These are phyloP conservation scores for Drosophila simulans DNA, from an alignment of 1,140 invertebrate genomes.

Conservation along the genomic window DNA sequence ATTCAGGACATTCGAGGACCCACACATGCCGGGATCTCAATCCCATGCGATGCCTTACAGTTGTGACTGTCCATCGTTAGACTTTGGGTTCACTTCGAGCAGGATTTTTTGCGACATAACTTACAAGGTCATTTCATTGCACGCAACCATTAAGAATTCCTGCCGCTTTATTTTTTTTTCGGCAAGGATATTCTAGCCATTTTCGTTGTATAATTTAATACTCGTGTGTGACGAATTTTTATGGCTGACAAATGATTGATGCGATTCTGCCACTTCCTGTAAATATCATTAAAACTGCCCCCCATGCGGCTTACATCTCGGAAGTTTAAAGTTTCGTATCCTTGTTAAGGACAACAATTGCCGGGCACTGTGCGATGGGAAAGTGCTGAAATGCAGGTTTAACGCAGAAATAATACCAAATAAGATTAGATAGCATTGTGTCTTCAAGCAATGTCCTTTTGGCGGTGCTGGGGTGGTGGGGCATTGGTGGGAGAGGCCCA, in stretches of 20 bases:
- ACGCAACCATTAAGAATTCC: slow-evolving; percentile 75
- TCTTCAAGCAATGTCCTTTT: slow-evolving; percentile 48
- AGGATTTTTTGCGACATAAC: slow-evolving; percentile 53
- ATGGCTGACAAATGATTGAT: slow-evolving; percentile 83
- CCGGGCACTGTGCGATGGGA: slow-evolving; percentile 22
- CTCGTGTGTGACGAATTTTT: slow-evolving; percentile 82
- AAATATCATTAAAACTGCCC: slow-evolving; percentile 73
- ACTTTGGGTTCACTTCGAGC: slow-evolving; percentile 45
- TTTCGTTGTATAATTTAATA: slow-evolving; percentile 72
- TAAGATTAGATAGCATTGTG: slow-evolving; percentile 83
- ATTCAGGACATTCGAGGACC: slow-evolving; percentile 11
- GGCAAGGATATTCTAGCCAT: slow-evolving; percentile 31
- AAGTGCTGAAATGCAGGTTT: slow-evolving; percentile 77
- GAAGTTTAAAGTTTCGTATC: slow-evolving; percentile 51
- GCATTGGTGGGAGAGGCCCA: slow-evolving; percentile 3
- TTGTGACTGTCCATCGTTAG: slow-evolving; percentile 63
- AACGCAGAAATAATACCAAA: slow-evolving; percentile 80
- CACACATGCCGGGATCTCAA: slow-evolving; percentile 30
- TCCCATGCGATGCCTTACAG: slow-evolving; percentile 24
- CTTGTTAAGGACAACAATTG: slow-evolving; percentile 49
- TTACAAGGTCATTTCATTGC: slow-evolving; percentile 78
- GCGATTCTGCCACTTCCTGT: slow-evolving; percentile 70
- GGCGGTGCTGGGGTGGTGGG: background rate
- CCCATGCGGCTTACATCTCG: background rate
- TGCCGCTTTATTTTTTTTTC: slow-evolving; percentile 27